These are phyloP conservation scores for Zygogramma bicolorata DNA, from an alignment of 2,888 invertebrate genomes.

Conservation along the genomic window DNA sequence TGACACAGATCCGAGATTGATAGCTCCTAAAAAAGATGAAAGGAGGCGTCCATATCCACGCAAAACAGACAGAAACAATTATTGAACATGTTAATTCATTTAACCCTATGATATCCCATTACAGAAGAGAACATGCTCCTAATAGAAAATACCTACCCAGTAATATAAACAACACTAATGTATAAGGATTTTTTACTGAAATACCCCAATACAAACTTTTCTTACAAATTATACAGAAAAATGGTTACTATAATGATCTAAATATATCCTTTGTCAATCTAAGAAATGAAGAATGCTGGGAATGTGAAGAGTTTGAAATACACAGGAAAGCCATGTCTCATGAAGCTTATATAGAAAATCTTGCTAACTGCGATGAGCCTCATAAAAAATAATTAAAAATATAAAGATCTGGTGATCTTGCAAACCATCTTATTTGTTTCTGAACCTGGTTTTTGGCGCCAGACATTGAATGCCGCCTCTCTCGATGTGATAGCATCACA, in stretches of 20 bases:
- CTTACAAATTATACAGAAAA: neutral
- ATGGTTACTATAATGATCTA: neutral
- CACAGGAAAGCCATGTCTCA: no score
- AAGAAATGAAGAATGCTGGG: neutral
- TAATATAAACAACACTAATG: slow-evolving; percentile 1
- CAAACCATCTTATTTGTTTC: no score
- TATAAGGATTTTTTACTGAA: slow-evolving; percentile 7
- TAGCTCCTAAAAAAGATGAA: slow-evolving; percentile 16
- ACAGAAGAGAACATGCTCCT: no score
- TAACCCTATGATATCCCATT: neutral
- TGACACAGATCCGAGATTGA: neutral
- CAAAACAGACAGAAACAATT: slow-evolving; percentile 25
- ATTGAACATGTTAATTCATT: slow-evolving; percentile 4
- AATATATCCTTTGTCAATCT: neutral
- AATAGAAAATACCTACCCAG: neutral
- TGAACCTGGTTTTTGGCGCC: no score
- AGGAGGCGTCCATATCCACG: slow-evolving; percentile 12
- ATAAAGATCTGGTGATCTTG: no score
- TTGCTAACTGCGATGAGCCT: neutral
- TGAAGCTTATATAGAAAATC: neutral
- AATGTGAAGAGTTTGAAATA: neutral
- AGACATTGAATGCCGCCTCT: no score
- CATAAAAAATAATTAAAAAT: no score
- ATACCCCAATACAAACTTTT: slow-evolving; percentile 4
- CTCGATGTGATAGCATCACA: no score